Percentiles rank a stretch among this genome's conserved stretches.
Evolutionary conservation across 30 jellyfish, hydroid and myxozoan genomes (phyloP).

Genomic region (Turritopsis rubra): DNA sequence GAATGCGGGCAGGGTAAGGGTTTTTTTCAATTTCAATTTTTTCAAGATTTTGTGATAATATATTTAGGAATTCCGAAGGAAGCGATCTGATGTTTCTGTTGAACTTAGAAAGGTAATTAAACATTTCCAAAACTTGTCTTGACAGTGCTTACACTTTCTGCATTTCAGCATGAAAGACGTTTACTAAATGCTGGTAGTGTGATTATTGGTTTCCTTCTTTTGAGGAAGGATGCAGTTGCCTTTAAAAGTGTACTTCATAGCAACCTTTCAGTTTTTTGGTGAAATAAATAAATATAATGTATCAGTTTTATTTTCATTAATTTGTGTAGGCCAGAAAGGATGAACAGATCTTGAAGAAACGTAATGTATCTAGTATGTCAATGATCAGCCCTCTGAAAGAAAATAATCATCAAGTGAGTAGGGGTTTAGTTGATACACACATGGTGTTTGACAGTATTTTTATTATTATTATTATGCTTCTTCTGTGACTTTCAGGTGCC

Average conservation of each 20-base stretch:
- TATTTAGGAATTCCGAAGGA: constrained; percentile 77
- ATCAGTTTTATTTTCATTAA: background rate
- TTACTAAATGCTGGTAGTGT: no score
- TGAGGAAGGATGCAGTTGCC: no score
- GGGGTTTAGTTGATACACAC: background rate
- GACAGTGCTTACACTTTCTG: background rate
- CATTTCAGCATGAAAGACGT: no score
- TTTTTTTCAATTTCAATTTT: no score
- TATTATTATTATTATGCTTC: no score
- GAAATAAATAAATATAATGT: background rate
- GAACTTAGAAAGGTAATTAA: constrained; percentile 88
- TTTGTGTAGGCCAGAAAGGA: constrained; percentile 69
- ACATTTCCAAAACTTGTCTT: background rate
- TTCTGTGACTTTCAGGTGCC: background rate
- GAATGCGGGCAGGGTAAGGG: no score
- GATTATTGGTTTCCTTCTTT: no score
- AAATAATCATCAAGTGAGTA: constrained; percentile 68
- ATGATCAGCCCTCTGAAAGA: constrained; percentile 89
- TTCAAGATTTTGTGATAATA: no score
- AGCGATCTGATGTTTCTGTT: constrained; percentile 77
- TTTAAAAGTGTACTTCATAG: no score
- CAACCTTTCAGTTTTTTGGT: no score
- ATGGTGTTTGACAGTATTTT: no score
- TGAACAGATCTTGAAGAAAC: constrained; percentile 81
- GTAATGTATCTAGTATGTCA: constrained; percentile 67